Evolutionary conservation across 2,113 vertebrate species (phyloP).

Genomic region (Plecturocebus donacophilus): DNA sequence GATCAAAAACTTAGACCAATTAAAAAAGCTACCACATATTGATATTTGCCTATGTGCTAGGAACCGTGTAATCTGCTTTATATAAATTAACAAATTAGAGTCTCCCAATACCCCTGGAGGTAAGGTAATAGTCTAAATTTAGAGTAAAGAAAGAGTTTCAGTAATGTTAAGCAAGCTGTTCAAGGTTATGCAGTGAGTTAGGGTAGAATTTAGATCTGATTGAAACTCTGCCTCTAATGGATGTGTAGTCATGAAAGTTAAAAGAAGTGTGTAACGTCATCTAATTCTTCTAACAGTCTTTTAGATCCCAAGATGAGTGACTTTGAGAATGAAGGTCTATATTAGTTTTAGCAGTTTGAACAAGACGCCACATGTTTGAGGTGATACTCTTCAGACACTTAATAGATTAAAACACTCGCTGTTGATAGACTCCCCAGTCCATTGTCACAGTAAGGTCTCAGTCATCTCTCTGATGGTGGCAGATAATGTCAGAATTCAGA

Average conservation of each 20-base stretch:
- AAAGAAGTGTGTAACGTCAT: background rate
- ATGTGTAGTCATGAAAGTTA: background rate
- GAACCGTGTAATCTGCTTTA: background rate
- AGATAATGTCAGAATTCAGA: background rate
- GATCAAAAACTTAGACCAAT: background rate
- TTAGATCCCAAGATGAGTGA: background rate
- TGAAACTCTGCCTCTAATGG: background rate
- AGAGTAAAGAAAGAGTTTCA: background rate
- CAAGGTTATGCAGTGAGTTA: background rate
- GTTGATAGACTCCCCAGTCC: background rate
- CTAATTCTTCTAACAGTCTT: background rate
- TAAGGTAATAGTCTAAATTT: background rate
- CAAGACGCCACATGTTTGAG: background rate
- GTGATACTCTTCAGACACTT: background rate
- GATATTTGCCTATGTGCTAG: background rate
- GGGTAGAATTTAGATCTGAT: background rate
- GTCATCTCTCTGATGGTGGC: background rate
- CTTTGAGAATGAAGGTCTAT: background rate
- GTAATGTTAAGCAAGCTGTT: background rate
- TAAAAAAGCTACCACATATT: background rate
- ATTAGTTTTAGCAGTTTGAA: background rate
- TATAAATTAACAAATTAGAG: conserved; percentile 18
- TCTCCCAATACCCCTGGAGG: background rate
- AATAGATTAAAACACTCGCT: background rate
- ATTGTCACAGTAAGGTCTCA: background rate